Evolutionary conservation across 2,113 vertebrate genomes (phyloP), one percentile per base, ranked within the genome.

Genomic region (Rafetus swinhoei): DNA sequence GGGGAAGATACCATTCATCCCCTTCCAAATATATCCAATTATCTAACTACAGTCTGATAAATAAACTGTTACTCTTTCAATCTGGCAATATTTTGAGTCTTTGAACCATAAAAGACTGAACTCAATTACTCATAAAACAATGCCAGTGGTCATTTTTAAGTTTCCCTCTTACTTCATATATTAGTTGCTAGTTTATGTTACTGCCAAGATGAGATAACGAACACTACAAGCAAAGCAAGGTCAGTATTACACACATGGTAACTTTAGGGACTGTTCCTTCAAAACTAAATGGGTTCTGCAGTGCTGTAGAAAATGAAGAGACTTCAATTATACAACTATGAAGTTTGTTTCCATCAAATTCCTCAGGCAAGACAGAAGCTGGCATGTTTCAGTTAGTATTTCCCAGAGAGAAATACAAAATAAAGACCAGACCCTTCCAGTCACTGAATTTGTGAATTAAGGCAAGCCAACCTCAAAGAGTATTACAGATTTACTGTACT

Each of bases 11-110:
- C 84, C 90, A 94, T 94, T 96, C 95, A 92, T 87, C 60, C 32
- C 81, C 83, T 90, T 97, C 91, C 96, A 96, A 97, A 96, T 57
- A 85, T 19, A 93, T 53, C 80, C 87, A 96, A 96, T 97, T 97
- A 96, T 88, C 86, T 79, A 96, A 92, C 74, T 84, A 82, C 55
- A 89, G 81, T 55, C 56, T 88, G 76, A 65, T 77, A 93, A 88
- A 92, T 35, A 89, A 95, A 93, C 82, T n/a, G 55, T n/a, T 89
- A 92, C 89, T 88, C 62, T 86, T 93, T 89, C 86, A 86, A 79
- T 90, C 0, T 86, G 21, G 32, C 81, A 87, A 32, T 87, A 82
- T 87, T 84, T 53, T 93, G 86, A 94, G 81, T 45, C 90, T 96
- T 91, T 95, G 92, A 90, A 88, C 84, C 19, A 5, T 80, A 69